A percentile compares a stretch with the other conserved stretches of the same genome.
Evolutionary conservation across 2,888 invertebrate genomes (phyloP).

Genomic region (Ditula angustiorana): DNA sequence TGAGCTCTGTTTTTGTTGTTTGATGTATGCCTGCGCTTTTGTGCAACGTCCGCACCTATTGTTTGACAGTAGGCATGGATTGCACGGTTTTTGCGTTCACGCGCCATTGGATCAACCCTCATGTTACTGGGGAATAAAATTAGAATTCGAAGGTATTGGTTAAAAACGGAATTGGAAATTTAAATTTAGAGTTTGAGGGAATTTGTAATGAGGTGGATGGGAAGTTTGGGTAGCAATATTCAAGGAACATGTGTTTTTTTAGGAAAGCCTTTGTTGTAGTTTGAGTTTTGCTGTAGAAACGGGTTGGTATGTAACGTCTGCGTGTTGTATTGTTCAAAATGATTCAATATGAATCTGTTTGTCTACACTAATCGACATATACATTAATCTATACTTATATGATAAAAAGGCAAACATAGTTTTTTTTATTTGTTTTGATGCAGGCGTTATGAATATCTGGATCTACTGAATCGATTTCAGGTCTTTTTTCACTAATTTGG

Average conservation of each 20-base stretch:
- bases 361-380: too few relatives aligned
- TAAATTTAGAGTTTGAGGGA: conserved; percentile 2
- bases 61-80: conserved; percentile 52
- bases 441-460: too few relatives aligned
- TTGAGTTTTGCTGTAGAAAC: too few relatives aligned
- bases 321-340: too few relatives aligned
- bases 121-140: conserved; percentile 29
- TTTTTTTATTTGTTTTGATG: too few relatives aligned
- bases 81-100: conserved; percentile 62
- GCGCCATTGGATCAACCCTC: conserved; percentile 52
- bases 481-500: too few relatives aligned
- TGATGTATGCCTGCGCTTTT: conserved; percentile 78
- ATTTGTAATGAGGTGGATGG: neutral
- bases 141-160: conserved; percentile 15
- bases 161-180: neutral
- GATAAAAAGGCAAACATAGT: too few relatives aligned
- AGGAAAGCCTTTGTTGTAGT: too few relatives aligned
- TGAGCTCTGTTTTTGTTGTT: conserved; percentile 79
- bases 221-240: neutral
- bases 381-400: too few relatives aligned
- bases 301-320: too few relatives aligned
- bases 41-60: conserved; percentile 63
- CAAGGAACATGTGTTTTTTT: neutral
- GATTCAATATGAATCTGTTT: too few relatives aligned
- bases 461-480: too few relatives aligned